phyloP scores from a whole-genome alignment of 1,140 invertebrate genomes.

The Drepana arcuata region DNA sequence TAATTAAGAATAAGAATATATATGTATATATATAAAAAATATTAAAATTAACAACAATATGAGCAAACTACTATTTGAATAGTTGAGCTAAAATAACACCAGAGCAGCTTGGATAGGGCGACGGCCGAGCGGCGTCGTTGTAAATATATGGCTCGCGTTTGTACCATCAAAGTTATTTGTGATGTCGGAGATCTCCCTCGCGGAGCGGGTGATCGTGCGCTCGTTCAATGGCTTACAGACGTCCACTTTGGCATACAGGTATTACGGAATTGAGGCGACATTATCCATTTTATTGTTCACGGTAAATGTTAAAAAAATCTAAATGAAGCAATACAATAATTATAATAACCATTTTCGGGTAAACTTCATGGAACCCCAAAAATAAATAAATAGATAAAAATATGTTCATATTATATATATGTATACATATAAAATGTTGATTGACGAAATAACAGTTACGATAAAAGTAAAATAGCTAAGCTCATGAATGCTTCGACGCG shows the following conservation, averaged over 20 bases:
- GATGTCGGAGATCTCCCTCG: conserved; percentile 58
- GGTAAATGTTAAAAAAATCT: too few species aligned
- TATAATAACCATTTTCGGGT: too few species aligned
- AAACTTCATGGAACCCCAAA: conserved; percentile 61
- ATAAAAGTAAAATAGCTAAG: conserved; percentile 70
- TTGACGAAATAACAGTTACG: conserved; percentile 69
- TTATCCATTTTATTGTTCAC: too few species aligned
- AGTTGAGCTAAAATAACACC: conserved; percentile 65
- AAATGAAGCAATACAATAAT: too few species aligned
- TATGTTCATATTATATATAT: conserved; percentile 54
- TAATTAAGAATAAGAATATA: conserved; percentile 31
- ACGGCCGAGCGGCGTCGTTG: conserved; percentile 29
- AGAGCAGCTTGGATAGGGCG: conserved; percentile 62
- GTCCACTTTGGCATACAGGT: conserved; percentile 67
- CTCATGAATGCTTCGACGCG: conserved; percentile 65
- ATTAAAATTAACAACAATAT: conserved; percentile 64
- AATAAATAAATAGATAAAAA: conserved; percentile 61
- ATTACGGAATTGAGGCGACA: too few species aligned
- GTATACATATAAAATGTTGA: conserved; percentile 62
- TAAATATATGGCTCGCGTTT: conserved; percentile 57
- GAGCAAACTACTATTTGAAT: conserved; percentile 63
- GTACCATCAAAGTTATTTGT: conserved; percentile 62
- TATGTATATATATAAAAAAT: too few species aligned
- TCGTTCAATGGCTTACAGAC: conserved; percentile 53
- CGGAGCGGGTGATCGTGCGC: conserved; percentile 35